Evolutionary conservation across 2,888 invertebrate species (phyloP).

Genomic region (Pyrgus malvae): DNA sequence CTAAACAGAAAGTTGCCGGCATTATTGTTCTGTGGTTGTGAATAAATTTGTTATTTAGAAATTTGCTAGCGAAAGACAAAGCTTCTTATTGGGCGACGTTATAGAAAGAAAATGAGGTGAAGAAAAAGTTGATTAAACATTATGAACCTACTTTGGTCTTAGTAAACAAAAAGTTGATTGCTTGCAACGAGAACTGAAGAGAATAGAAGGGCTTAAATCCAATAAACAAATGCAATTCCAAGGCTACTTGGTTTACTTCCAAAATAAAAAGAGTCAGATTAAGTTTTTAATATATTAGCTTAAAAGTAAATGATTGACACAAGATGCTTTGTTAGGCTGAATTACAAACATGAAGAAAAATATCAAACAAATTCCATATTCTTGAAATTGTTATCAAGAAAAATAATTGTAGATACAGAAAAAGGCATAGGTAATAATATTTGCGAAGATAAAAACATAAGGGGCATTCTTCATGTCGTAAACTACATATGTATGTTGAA

Average conservation of each 20-base stretch:
- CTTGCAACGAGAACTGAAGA: neutral
- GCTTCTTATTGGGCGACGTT: neutral
- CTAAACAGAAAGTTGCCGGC: neutral
- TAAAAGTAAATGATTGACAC: no score
- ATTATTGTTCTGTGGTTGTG: conserved; percentile 8
- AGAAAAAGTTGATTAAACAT: conserved; percentile 1
- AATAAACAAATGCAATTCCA: neutral
- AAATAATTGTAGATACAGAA: no score
- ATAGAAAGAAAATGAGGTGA: neutral
- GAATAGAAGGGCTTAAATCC: neutral
- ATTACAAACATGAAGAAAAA: no score
- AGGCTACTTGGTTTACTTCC: neutral
- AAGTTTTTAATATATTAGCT: no score
- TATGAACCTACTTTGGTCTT: neutral
- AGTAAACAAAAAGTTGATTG: neutral
- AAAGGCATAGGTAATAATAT: no score
- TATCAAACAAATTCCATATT: no score
- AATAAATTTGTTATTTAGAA: neutral
- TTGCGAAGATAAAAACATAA: no score
- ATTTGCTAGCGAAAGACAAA: neutral
- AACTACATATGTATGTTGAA: no score
- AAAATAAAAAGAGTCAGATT: neutral
- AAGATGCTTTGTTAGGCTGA: no score
- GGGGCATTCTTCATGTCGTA: no score
- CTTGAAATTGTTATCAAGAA: no score